Conservation (phyloP, 2,888 invertebrate genomes). For the Itoplectis maculator region DNA sequence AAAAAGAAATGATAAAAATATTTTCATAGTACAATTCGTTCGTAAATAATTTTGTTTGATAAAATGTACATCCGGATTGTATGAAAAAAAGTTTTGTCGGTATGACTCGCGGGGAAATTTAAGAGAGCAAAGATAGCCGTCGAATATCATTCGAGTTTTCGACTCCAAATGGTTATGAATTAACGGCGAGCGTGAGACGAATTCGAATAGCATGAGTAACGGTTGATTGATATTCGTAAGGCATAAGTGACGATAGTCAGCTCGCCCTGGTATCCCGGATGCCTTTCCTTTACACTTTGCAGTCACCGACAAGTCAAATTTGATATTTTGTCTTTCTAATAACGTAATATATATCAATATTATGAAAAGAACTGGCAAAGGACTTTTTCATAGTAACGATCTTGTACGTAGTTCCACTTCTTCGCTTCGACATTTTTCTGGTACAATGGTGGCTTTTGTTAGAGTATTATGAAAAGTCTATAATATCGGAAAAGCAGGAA, state of each 20-base stretch:
- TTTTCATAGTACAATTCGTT: background rate
- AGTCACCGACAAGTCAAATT: background rate
- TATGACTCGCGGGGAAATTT: background rate
- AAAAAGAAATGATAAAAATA: background rate
- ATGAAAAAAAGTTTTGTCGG: background rate
- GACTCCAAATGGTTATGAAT: conserved; percentile 18
- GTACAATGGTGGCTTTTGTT: background rate
- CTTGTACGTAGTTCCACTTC: background rate
- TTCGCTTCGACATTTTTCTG: no score
- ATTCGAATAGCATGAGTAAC: conserved; percentile 8
- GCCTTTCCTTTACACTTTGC: conserved; percentile 13
- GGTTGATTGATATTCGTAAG: conserved; percentile 50
- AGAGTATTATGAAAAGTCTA: background rate
- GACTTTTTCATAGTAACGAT: background rate
- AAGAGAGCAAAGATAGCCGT: background rate
- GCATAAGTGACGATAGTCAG: conserved; percentile 24
- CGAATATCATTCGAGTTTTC: background rate
- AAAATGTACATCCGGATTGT: background rate
- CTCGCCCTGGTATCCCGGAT: conserved; percentile 41
- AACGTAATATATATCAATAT: background rate
- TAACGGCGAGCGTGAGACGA: conserved; percentile 16
- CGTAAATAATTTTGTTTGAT: background rate
- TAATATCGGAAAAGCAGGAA: conserved; percentile 4
- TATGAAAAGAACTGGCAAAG: background rate
- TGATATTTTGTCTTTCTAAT: conserved; percentile 3